Percentiles rank a stretch among this genome's conserved stretches.
Evolutionary conservation across 2,113 vertebrate genomes (phyloP).

Genomic region (Lophochroa leadbeateri): DNA sequence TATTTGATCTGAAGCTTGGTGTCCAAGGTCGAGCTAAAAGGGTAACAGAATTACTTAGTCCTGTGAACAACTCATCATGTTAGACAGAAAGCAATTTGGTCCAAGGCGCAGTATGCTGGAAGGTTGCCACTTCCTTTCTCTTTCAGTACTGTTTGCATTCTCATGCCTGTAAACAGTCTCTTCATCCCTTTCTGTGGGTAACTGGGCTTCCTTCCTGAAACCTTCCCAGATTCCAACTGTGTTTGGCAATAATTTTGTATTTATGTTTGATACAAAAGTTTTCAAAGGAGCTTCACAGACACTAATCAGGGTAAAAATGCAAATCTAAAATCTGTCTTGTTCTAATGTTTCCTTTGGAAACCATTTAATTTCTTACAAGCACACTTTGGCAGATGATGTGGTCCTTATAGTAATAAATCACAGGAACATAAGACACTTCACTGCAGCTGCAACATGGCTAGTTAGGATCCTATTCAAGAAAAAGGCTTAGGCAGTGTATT

Average conservation of each 20-base stretch:
- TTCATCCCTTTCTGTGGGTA: conserved; percentile 17
- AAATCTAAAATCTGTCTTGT: conserved; percentile 61
- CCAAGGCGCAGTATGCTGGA: background rate
- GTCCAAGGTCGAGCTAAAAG: background rate
- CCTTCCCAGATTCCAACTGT: background rate
- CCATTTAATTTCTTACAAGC: conserved; percentile 60
- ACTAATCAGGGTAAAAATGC: conserved; percentile 65
- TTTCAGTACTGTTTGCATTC: background rate
- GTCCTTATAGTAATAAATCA: conserved; percentile 71
- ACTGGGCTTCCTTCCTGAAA: conserved; percentile 45
- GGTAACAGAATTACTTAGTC: background rate
- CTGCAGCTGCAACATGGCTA: conserved; percentile 75
- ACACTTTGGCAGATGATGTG: conserved; percentile 66
- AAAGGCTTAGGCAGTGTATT: conserved; percentile 69
- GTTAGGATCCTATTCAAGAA: conserved; percentile 77
- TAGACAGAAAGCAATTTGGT: conserved; percentile 35
- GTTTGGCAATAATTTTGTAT: conserved; percentile 49
- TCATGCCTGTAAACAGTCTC: background rate
- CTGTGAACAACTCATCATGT: background rate
- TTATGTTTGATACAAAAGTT: conserved; percentile 52
- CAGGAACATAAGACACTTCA: conserved; percentile 63
- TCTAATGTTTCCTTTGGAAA: conserved; percentile 65
- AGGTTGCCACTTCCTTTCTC: conserved; percentile 21
- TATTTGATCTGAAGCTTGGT: background rate
- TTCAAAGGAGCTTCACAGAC: conserved; percentile 51